Evolutionary conservation across 2,113 vertebrate genomes (phyloP).

Genomic region (Neotragus pygmaeus): DNA sequence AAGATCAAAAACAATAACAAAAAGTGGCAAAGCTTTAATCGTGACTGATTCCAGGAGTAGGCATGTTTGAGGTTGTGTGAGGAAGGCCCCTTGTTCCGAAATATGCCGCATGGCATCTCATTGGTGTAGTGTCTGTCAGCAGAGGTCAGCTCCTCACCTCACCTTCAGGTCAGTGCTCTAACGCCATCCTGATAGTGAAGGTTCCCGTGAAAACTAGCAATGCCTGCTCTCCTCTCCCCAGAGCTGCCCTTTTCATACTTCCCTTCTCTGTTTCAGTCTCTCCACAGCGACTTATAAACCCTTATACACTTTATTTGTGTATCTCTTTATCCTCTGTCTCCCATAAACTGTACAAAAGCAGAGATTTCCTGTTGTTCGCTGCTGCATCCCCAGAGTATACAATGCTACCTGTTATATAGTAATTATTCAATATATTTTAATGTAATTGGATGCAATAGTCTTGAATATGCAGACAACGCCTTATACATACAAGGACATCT

Average conservation of each 20-base stretch:
- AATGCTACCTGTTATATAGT: neutral
- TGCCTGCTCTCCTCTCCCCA: neutral
- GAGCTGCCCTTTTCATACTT: neutral
- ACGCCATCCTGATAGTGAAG: neutral
- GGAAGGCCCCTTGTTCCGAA: neutral
- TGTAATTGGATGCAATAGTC: neutral
- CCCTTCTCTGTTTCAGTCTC: neutral
- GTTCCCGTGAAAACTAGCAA: neutral
- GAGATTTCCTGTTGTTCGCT: neutral
- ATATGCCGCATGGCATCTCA: neutral
- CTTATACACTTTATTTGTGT: neutral
- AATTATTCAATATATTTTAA: neutral
- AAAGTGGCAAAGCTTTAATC: neutral
- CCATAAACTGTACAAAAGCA: neutral
- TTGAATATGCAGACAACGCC: neutral
- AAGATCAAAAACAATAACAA: neutral
- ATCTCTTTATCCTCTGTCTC: neutral
- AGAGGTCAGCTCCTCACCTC: neutral
- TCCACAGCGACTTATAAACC: neutral
- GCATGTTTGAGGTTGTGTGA: neutral
- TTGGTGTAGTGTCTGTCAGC: rapidly evolving
- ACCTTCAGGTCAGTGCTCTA: neutral
- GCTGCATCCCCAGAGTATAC: neutral
- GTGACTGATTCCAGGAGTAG: neutral
- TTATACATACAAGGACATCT: neutral